These are phyloP conservation scores for Cossypha polioptera DNA, from an alignment of 2,797 vertebrate species.

Conservation along the genomic window DNA sequence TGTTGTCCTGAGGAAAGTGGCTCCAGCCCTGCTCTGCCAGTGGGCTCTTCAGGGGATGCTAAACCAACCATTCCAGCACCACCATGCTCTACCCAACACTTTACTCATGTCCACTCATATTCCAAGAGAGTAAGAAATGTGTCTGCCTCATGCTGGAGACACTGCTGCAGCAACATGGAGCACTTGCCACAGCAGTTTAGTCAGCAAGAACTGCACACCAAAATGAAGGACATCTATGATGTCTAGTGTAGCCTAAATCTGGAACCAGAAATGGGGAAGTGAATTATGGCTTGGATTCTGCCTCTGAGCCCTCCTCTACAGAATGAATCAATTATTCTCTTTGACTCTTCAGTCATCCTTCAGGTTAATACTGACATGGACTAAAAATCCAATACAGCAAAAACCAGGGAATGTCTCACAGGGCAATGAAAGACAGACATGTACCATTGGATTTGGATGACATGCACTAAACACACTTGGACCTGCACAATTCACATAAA, in stretches of 20 bases:
- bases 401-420: background rate
- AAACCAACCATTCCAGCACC: background rate
- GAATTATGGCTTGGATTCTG: background rate
- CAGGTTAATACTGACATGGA: background rate
- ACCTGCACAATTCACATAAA: background rate
- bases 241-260: background rate
- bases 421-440: background rate
- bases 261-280: background rate
- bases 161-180: background rate
- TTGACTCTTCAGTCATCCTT: background rate
- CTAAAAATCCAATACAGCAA: background rate
- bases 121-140: background rate
- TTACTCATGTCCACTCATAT: rapidly evolving
- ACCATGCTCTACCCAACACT: rapidly evolving
- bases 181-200: background rate
- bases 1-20: rapidly evolving
- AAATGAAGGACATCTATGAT: background rate
- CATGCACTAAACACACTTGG: background rate
- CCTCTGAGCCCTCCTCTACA: background rate
- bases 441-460: background rate
- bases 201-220: background rate
- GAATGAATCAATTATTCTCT: background rate
- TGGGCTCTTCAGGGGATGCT: background rate
- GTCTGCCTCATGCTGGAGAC: background rate
- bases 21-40: background rate